Evolutionary conservation across 2,797 vertebrate species (phyloP).

Genomic region (Pyrocephalus nanus): DNA sequence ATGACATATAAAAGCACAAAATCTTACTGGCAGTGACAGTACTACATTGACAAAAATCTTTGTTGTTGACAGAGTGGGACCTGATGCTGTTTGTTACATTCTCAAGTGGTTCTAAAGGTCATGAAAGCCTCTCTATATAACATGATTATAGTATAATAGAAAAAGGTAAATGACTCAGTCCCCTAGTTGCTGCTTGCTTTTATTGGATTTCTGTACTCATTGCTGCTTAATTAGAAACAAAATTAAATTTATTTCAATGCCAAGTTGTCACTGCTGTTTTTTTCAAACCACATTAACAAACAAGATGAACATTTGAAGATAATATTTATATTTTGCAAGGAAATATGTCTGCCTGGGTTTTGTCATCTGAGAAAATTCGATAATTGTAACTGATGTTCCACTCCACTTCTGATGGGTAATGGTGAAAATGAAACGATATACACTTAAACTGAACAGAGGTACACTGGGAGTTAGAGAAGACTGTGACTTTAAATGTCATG

Average conservation of each 20-base stretch:
- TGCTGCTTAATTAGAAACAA: constrained; percentile 42
- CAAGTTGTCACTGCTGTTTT: background rate
- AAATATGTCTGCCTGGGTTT: background rate
- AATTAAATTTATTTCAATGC: background rate
- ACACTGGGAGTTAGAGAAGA: background rate
- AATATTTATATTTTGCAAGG: background rate
- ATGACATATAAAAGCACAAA: background rate
- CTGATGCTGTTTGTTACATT: constrained; percentile 20
- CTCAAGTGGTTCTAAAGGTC: constrained; percentile 40
- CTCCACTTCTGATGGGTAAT: background rate
- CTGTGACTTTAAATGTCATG: background rate
- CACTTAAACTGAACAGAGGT: background rate
- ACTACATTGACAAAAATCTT: background rate
- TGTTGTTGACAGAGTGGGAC: background rate
- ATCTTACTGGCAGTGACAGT: background rate
- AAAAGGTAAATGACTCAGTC: constrained; percentile 11
- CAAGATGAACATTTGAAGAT: background rate
- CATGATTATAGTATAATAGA: background rate
- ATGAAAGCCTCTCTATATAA: background rate
- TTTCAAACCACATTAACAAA: constrained; percentile 7
- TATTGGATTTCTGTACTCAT: constrained; percentile 26
- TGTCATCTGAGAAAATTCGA: background rate
- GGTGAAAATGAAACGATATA: background rate
- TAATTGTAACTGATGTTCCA: background rate
- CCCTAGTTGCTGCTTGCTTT: background rate